Percentiles rank a stretch among this genome's conserved stretches.
These are phyloP conservation scores for Peribatodes rhomboidaria DNA, from an alignment of 2,888 invertebrate species.

Conservation along the genomic window DNA sequence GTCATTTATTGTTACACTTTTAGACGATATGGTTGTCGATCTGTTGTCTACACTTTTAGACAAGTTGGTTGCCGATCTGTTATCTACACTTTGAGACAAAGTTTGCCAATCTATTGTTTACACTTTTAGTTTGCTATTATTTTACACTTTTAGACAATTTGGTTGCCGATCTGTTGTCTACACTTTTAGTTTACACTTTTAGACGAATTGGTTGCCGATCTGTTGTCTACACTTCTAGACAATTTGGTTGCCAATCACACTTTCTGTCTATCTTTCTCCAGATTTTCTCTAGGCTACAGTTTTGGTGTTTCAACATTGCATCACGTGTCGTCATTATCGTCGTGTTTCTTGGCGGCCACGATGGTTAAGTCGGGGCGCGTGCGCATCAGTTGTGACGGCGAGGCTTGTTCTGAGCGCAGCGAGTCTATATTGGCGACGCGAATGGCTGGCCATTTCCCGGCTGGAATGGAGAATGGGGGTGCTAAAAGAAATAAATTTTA, in stretches of 20 bases:
- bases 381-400: constrained; percentile 74
- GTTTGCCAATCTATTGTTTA: no score
- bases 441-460: constrained; percentile 76
- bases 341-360: constrained; percentile 66
- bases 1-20: neutral
- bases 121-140: no score
- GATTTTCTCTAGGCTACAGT: no score
- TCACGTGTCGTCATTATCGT: constrained; percentile 60
- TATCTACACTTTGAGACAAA: no score
- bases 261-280: neutral
- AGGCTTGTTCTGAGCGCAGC: constrained; percentile 57
- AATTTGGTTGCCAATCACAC: no score
- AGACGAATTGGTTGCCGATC: no score
- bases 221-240: no score
- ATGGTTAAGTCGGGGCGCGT: constrained; percentile 80
- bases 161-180: no score
- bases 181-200: no score
- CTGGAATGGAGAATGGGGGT: constrained; percentile 47
- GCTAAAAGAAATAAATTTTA: no score
- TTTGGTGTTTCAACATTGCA: no score
- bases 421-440: constrained; percentile 78
- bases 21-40: neutral
- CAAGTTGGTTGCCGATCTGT: neutral
- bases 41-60: neutral
- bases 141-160: no score